Evolutionary conservation across 2,797 vertebrate species (phyloP), one percentile per base, ranked within the genome.

Genomic region (Denticeps clupeoides): DNA sequence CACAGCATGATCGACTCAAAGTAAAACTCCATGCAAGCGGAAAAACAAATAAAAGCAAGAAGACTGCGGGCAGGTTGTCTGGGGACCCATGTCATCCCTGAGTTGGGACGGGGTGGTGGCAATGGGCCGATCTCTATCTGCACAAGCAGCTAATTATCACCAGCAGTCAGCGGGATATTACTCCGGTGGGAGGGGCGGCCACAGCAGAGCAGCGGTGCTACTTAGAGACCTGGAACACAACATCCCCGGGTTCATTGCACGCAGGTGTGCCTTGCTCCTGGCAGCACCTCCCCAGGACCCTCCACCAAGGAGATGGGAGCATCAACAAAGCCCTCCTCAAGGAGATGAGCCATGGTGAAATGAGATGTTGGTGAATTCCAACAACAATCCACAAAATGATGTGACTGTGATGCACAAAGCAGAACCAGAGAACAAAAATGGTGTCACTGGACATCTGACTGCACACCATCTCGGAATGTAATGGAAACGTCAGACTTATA

Each of bases 141-240:
- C n/a, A 53, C 51, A 54, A 61, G 64, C 62, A 58, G 69, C 70
- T 80, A 62, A 77, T 82, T 74, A 80, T 77, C 69, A 56, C 38
- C 66, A 59, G 65, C 57, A 60, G 64, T 66, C 56, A 49, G 56
- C 69, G 69, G 61, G 65, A 67, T 62, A 64, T 63, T 64, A 68
- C 69, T 74, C 71, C 56, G 53, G 71, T 12, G 11, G 65, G 72
- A 45, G 47, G 49, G 51, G 58, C 71, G 69, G 68, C 69, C 70
- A 68, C 78, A 55, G 52, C 7, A 25, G 65, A 72, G 74, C 69
- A 70, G 69, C 65, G 54, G 62, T 13, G 77, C 85, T 82, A 79
- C 82, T 77, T 80, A 77, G 78, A 80, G 78, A 84, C 77, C 26
- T 73, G 72, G 71, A 82, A 80, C 78, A 82, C 73, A 70, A 68